These are phyloP conservation scores for Homalodisca vitripennis DNA, from an alignment of 1,140 invertebrate genomes.

Conservation along the genomic window DNA sequence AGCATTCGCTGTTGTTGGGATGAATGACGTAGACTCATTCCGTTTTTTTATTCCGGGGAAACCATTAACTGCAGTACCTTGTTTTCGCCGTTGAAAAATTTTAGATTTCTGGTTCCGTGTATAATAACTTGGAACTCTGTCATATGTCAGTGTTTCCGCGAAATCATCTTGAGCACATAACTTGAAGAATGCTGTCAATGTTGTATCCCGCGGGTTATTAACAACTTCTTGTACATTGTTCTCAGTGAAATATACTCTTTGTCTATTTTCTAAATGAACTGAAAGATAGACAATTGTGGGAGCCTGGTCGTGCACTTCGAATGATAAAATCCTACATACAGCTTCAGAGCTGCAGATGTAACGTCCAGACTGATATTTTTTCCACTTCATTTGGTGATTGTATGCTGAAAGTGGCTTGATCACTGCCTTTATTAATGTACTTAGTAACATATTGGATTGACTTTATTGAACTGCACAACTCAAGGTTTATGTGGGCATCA, in stretches of 20 bases:
- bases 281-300: background rate
- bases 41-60: slow-evolving; percentile 40
- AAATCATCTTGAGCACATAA: background rate
- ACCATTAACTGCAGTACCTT: slow-evolving; percentile 22
- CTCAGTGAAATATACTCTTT: slow-evolving; percentile 22
- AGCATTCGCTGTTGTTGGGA: slow-evolving; percentile 48
- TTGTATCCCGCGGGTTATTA: slow-evolving; percentile 37
- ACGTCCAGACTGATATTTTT: slow-evolving; percentile 44
- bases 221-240: background rate
- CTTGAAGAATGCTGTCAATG: slow-evolving; percentile 4
- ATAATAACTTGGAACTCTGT: background rate
- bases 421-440: slow-evolving; percentile 50
- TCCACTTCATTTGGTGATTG: slow-evolving; percentile 44
- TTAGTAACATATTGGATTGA: slow-evolving; percentile 47
- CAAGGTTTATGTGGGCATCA: slow-evolving; percentile 46
- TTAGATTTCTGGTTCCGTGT: background rate
- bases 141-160: background rate
- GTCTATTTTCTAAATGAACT: background rate
- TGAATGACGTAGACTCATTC: slow-evolving; percentile 47
- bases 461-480: slow-evolving; percentile 47
- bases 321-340: slow-evolving; percentile 47
- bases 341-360: slow-evolving; percentile 50
- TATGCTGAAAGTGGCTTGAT: slow-evolving; percentile 46
- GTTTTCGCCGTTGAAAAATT: background rate
- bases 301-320: slow-evolving; percentile 26